A percentile compares a stretch with the other conserved stretches of the same genome.
Evolutionary conservation across 2,113 vertebrate species (phyloP).

Genomic region (Pelusios castaneus): DNA sequence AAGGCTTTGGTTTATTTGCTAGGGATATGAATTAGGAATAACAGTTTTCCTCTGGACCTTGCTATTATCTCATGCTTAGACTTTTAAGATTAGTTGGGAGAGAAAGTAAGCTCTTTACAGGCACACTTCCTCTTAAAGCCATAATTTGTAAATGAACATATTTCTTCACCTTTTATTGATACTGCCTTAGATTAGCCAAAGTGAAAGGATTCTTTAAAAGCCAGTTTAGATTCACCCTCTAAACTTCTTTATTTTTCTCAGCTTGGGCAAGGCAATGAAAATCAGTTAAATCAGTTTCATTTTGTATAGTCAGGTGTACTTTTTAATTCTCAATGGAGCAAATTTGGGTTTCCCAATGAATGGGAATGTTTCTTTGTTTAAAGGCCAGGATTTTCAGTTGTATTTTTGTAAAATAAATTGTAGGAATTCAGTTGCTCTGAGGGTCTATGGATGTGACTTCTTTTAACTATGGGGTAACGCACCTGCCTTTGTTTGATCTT

Average conservation of each 20-base stretch:
- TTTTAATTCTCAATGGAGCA: background rate
- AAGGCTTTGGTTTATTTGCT: background rate
- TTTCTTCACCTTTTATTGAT: fast-evolving
- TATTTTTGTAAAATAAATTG: background rate
- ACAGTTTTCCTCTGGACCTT: background rate
- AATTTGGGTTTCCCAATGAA: background rate
- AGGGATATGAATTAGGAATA: background rate
- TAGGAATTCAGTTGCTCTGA: background rate
- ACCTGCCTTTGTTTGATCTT: constrained; percentile 16
- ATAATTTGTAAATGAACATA: background rate
- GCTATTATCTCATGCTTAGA: background rate
- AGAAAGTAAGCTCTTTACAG: background rate
- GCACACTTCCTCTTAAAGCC: background rate
- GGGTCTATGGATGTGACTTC: background rate
- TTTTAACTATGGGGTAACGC: background rate
- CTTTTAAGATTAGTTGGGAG: background rate
- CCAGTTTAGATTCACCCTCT: background rate
- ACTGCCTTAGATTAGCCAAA: background rate
- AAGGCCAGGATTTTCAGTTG: background rate
- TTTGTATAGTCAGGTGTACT: background rate
- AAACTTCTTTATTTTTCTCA: fast-evolving
- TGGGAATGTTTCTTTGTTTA: background rate
- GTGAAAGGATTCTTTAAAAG: background rate
- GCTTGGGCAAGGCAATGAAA: background rate
- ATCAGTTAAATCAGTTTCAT: background rate